Evolutionary conservation across 2,797 vertebrate genomes (phyloP).

Genomic region (Melanotaenia pygmaea): DNA sequence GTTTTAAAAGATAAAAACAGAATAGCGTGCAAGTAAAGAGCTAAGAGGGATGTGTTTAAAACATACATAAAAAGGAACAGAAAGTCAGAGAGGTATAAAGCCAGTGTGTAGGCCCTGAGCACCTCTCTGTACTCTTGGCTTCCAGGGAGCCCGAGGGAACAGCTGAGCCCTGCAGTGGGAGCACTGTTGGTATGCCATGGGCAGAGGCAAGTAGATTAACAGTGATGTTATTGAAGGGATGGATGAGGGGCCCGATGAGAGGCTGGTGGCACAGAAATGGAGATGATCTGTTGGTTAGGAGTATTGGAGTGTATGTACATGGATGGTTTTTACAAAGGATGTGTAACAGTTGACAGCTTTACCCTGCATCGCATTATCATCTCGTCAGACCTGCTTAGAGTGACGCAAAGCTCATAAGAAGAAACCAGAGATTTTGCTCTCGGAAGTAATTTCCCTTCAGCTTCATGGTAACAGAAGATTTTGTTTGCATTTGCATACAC

Average conservation of each 20-base stretch:
- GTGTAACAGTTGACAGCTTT: slow-evolving; percentile 64
- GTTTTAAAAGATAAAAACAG: neutral
- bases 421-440: slow-evolving; percentile 38
- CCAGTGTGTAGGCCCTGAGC: slow-evolving; percentile 46
- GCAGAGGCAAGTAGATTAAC: slow-evolving; percentile 65
- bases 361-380: slow-evolving; percentile 43
- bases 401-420: slow-evolving; percentile 50
- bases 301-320: slow-evolving; percentile 36
- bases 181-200: slow-evolving; percentile 26
- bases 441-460: slow-evolving; percentile 38
- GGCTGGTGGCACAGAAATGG: slow-evolving; percentile 53
- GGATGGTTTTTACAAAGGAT: slow-evolving; percentile 51
- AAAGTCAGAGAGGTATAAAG: slow-evolving; percentile 32
- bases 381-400: slow-evolving; percentile 49
- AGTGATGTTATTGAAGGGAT: slow-evolving; percentile 60
- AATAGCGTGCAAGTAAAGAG: neutral
- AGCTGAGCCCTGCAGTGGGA: slow-evolving; percentile 52
- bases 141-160: slow-evolving; percentile 48
- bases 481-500: slow-evolving; percentile 31
- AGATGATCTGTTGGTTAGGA: slow-evolving; percentile 45
- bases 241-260: slow-evolving; percentile 63
- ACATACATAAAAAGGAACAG: slow-evolving; percentile 8
- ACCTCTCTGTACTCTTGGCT: slow-evolving; percentile 51
- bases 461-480: slow-evolving; percentile 24
- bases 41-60: slow-evolving; percentile 1